Evolutionary conservation across 2,797 vertebrate genomes (phyloP).

Genomic region (Brachyrhaphis roseni): DNA sequence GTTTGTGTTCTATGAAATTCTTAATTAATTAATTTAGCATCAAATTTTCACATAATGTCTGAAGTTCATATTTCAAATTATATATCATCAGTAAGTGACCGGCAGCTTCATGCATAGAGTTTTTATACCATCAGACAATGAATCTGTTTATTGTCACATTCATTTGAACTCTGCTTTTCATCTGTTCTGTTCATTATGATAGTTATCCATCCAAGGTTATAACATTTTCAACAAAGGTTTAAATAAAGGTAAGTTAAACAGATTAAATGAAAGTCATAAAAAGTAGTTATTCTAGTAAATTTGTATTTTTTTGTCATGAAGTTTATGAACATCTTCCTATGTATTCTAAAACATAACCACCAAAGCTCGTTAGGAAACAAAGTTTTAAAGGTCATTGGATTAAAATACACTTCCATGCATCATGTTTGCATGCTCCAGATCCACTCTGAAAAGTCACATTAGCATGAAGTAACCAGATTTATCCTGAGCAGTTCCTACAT

Average conservation of each 20-base stretch:
- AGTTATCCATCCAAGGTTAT: background rate
- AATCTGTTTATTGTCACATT: background rate
- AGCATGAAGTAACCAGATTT: background rate
- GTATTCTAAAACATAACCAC: background rate
- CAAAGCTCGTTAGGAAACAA: background rate
- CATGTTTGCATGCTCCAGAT: background rate
- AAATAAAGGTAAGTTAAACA: no score
- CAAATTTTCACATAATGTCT: background rate
- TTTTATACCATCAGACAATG: background rate
- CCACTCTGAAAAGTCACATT: conserved; percentile 4
- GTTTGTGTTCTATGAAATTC: background rate
- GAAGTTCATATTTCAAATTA: background rate
- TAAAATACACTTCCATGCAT: background rate
- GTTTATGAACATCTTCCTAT: background rate
- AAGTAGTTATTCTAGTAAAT: background rate
- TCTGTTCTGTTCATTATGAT: background rate
- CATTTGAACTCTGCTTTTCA: background rate
- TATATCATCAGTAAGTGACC: background rate
- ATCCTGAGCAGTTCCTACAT: background rate
- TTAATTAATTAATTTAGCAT: background rate
- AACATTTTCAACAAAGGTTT: background rate
- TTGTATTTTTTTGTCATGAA: background rate
- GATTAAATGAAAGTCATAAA: background rate
- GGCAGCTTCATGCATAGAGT: background rate
- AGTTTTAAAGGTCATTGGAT: conserved; percentile 4